Evolutionary conservation across 2,113 vertebrate species (phyloP), one percentile per base, ranked within the genome.

Genomic region (Myotis lucifugus): DNA sequence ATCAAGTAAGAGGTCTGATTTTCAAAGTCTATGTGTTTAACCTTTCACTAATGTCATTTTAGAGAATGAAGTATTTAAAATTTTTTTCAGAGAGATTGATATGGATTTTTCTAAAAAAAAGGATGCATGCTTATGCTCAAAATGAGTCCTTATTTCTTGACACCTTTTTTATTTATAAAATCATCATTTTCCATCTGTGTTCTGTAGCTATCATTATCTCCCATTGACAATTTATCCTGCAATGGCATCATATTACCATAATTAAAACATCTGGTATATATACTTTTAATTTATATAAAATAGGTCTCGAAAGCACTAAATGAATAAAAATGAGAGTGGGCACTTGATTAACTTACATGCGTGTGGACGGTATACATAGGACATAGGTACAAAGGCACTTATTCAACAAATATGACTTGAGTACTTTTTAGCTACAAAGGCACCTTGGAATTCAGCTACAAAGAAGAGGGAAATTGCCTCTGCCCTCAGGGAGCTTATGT

Each of bases 271-370:
- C 8, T 54, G 18, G 19, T 14, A 95, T 56, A 54, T 40, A 8
- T 27, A 40, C 17, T 54, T 86, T 79, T 86, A 77, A 66, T 77
- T 91, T 56, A 61, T 42, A 64, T 56, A 90, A 97, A 78, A 17
- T 15, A 54, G 3, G 17, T 52, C 18, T 59, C 59, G 0, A 76
- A 21, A 93, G n/a, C 66, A 61, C 7, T 50, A 79, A 54, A 56
- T 56, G 29, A 78, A 11, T 61, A 59, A 93, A 85, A 12, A 59
- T 40, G 54, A 50, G 32, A 72, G 8, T 17, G 7, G 27, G 7
- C 32, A 67, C 7, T 32, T 76, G 56, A 27, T 50, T 67, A 14
- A 25, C n/a, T 54, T n/a, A n/a, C 8, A 1, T 0, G 5, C 29
- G 11, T 85, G 8, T 50, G 6, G 19, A 48, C 61, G 34, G 0